Evolutionary conservation across 2,888 invertebrate genomes (phyloP), one percentile per base, ranked within the genome.

Genomic region (Agrypnus murinus): DNA sequence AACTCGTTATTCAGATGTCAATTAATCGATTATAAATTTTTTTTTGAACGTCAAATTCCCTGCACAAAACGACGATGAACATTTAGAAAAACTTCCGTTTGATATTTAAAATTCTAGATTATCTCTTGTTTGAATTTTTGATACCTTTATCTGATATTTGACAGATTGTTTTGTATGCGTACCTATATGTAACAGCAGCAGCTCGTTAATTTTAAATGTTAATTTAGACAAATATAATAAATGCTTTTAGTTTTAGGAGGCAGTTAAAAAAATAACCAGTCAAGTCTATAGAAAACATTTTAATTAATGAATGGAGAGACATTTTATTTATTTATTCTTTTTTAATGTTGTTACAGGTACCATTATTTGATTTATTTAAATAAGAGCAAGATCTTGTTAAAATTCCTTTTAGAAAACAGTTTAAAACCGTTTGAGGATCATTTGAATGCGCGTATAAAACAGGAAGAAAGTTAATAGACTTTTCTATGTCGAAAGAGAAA

Each of bases 1-100:
- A 77, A 75, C 73, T 79, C 78, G 77, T 78, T 77, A 79, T 77
- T 78, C 76, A 77, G 76, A 78, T 77, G 78, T 79, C 78, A 79
- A 79, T 79, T 79, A 79, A 78, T 77, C 76, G 77, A 79, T 77
- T 74, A 75, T 71, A 12, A n/a, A 31, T 58, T 40, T 25, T 25
- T 19, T 25, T 25, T 19, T 38, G 40, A 62, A 55, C 68, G 66
- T 64, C 66, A 65, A 19, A 25, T 25, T 19, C 25, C 17, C 36
- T 15, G 40, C 60, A 45, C 25, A 25, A 25, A 25, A 32, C 36
- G 19, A 53, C 36, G 32, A 25, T 25, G 53, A 65, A 34, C 40
- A 31, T 59, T 59, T 65, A 53, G 38, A 45, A 58, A 60, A 65
- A 60, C 65, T 70, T 65, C 62, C 60, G 65, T 59, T 67, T 60